Base-by-base conservation (phyloP, 2,797 vertebrate genomes). In the Scyliorhinus canicula region DNA sequence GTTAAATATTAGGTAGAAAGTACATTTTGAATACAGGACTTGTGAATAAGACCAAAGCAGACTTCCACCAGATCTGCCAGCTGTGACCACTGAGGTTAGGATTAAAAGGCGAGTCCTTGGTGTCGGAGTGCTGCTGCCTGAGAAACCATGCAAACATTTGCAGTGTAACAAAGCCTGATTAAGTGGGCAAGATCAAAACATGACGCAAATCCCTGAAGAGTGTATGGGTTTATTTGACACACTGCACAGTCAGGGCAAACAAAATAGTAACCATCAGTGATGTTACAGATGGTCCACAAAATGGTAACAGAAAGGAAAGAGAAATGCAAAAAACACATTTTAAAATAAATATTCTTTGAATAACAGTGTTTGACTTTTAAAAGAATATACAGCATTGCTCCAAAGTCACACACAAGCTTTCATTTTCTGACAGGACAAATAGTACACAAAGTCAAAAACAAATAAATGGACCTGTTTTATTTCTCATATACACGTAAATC, bases 1-100 rank as follows among this genome's bases (percentile, higher is more conserved):
- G 88, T 91, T 91, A 91, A 91, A 91, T 91, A n/a, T 65, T n/a
- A 47, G 88, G n/a, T 91, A n/a, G 88, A 26, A 65, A 26, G n/a
- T 8, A 28, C n/a, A 65, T 91, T 52, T 44, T 65, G 31, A 91
- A 65, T 4, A 44, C 88, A 44, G 86, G 55, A 90, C 35, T 24
- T 21, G 35, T 6, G 55, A 90, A 91, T 26, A 65, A 2, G 24
- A 65, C 11, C 26, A 2, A 57, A 65, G 88, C 57, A 65, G n/a
- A 63, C 60, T 88, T 57, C 85, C 52, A 57, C n/a, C 55, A 35
- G 52, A 57, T 5, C n/a, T 65, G 60, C 60, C 88, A 91, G 88
- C 88, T 91, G 88, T 65, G 88, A 91, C 60, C 88, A 44, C 88
- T 40, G 57, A 82, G 79, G 79, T 21, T 24, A 47, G 19, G 44